These are phyloP conservation scores for Tragelaphus scriptus DNA, from an alignment of 2,113 vertebrate species.

Conservation along the genomic window DNA sequence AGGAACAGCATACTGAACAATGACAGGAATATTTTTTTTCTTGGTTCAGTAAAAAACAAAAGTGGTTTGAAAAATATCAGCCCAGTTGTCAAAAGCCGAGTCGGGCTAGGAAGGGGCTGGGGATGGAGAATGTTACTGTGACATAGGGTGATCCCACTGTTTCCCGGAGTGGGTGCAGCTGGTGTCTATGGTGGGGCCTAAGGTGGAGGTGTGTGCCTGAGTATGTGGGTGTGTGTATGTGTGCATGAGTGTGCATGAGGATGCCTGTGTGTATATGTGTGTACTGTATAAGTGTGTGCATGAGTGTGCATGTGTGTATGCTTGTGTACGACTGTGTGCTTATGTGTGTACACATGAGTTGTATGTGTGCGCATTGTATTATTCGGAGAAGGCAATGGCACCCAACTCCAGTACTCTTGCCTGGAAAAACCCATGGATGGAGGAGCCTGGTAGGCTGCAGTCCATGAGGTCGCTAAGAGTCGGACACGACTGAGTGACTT, in stretches of 20 bases:
- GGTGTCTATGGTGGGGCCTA: too few species aligned
- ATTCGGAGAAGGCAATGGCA: neutral
- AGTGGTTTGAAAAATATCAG: slow-evolving; percentile 45
- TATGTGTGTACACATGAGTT: neutral
- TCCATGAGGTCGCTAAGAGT: too few species aligned
- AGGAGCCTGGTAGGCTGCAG: too few species aligned
- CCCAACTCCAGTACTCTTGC: too few species aligned
- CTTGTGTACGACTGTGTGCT: neutral
- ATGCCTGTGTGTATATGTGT: neutral
- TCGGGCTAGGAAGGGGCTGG: neutral
- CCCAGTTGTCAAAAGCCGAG: neutral
- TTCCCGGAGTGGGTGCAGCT: neutral
- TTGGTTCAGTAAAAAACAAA: slow-evolving; percentile 42
- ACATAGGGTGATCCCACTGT: fast-evolving
- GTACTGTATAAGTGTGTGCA: neutral
- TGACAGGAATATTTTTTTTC: slow-evolving; percentile 34
- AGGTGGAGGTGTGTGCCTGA: neutral
- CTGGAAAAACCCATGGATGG: too few species aligned
- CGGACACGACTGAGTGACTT: too few species aligned
- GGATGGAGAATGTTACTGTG: neutral
- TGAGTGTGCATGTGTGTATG: neutral
- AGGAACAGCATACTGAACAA: slow-evolving; percentile 41
- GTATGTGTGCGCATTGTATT: neutral
- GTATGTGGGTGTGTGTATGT: neutral
- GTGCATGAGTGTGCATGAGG: too few species aligned